These are phyloP conservation scores for Porites australiensis DNA, from an alignment of 64 coral and sea anemone genomes.

Conservation along the genomic window DNA sequence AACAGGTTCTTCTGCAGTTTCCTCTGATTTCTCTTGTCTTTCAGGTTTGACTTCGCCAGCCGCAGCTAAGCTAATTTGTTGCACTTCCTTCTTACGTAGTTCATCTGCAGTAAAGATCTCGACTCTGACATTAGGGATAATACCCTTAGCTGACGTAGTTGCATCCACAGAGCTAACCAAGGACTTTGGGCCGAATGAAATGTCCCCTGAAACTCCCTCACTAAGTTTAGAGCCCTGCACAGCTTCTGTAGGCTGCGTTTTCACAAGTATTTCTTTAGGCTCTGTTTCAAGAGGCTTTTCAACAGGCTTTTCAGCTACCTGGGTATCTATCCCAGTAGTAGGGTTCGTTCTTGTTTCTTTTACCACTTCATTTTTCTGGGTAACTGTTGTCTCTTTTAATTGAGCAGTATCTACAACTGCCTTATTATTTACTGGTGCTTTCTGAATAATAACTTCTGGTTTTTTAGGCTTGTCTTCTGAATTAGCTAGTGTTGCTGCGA, in stretches of 20 bases:
- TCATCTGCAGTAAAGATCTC: conserved; percentile 32
- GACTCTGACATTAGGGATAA: conserved; percentile 32
- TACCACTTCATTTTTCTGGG: background rate
- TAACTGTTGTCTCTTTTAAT: conserved; percentile 5
- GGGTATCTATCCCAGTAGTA: background rate
- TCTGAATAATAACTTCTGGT: conserved; percentile 29
- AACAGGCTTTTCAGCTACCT: conserved; percentile 16
- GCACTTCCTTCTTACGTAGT: background rate
- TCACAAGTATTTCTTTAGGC: background rate
- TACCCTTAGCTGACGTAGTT: conserved; percentile 9
- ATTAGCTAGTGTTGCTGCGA: conserved; percentile 70
- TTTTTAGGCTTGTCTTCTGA: conserved; percentile 16
- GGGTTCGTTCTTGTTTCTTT: conserved; percentile 17
- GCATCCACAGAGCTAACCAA: conserved; percentile 42
- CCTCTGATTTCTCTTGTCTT: conserved; percentile 3
- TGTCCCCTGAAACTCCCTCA: conserved; percentile 11
- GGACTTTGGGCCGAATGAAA: background rate
- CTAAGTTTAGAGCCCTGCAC: background rate
- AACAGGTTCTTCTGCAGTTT: background rate
- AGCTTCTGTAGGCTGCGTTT: conserved; percentile 39
- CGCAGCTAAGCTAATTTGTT: background rate
- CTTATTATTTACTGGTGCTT: conserved; percentile 19
- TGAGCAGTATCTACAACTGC: background rate
- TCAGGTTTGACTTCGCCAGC: conserved; percentile 34
- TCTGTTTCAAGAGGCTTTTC: conserved; percentile 2